Percentiles rank a stretch among this genome's conserved stretches.
Evolutionary conservation across 2,113 vertebrate species (phyloP).

Genomic region (Okapia johnstoni): DNA sequence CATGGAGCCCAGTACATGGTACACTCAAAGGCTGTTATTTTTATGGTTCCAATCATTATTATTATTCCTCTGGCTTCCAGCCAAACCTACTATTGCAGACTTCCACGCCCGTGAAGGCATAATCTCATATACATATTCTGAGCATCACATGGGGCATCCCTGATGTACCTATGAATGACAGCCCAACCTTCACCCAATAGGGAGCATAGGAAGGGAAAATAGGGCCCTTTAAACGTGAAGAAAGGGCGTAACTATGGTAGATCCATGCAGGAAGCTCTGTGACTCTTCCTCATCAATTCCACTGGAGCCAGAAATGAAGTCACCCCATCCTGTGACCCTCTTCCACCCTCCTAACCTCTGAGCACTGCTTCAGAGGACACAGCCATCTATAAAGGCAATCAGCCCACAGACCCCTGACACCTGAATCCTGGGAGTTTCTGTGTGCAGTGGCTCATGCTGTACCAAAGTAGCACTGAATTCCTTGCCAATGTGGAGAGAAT

Average conservation of each 20-base stretch:
- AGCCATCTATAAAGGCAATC: not conserved
- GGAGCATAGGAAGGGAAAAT: not conserved
- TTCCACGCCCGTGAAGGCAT: not conserved
- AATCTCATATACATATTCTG: not conserved
- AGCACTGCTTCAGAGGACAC: not conserved
- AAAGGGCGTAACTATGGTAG: not conserved
- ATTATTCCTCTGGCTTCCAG: constrained; percentile 13
- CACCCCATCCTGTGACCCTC: not conserved
- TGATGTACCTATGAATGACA: not conserved
- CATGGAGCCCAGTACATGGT: not conserved
- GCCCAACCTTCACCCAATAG: not conserved
- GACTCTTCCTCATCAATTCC: not conserved
- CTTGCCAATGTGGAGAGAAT: not conserved
- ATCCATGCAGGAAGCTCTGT: not conserved
- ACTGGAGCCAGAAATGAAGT: not conserved
- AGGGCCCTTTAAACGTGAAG: not conserved
- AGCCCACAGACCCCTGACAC: no score
- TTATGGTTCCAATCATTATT: constrained; percentile 2
- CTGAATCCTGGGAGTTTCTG: not conserved
- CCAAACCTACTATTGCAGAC: not conserved
- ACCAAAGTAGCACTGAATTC: not conserved
- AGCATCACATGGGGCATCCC: not conserved
- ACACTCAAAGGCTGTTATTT: not conserved
- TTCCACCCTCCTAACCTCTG: not conserved
- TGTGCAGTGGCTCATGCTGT: not conserved